Evolutionary conservation across 2,888 invertebrate species (phyloP).

Genomic region (Sialis lutaria): DNA sequence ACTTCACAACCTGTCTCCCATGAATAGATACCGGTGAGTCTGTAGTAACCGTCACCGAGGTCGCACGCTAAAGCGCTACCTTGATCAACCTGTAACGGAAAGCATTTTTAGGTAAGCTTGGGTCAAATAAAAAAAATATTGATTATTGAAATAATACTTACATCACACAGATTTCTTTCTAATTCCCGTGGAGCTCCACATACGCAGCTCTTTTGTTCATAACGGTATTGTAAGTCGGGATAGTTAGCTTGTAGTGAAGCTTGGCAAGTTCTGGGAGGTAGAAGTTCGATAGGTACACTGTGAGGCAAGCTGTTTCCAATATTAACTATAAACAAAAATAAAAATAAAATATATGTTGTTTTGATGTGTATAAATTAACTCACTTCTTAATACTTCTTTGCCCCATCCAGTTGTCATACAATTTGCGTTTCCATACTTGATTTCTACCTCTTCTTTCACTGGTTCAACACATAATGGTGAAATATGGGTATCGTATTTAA

Average conservation of each 20-base stretch:
- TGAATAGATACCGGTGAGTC: conserved; percentile 56
- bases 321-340: conserved; percentile 38
- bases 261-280: conserved; percentile 43
- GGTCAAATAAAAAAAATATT: background rate
- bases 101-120: background rate
- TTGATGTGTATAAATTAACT: conserved; percentile 16
- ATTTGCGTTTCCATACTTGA: conserved; percentile 24
- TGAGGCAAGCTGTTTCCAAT: conserved; percentile 60
- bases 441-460: conserved; percentile 37
- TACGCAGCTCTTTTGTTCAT: conserved; percentile 43
- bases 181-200: conserved; percentile 47
- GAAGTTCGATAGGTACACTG: conserved; percentile 45
- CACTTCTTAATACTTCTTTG: conserved; percentile 59
- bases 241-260: conserved; percentile 36
- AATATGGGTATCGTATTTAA: conserved; percentile 49
- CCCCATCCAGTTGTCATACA: conserved; percentile 76
- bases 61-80: conserved; percentile 71
- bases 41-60: conserved; percentile 45
- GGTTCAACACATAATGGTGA: conserved; percentile 53
- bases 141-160: conserved; percentile 17
- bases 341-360: background rate
- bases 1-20: conserved; percentile 51
- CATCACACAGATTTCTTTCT: conserved; percentile 58
- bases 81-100: conserved; percentile 35
- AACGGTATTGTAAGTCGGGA: conserved; percentile 35